These are phyloP conservation scores for Eumeta japonica DNA, from an alignment of 1,140 invertebrate species.

Conservation along the genomic window DNA sequence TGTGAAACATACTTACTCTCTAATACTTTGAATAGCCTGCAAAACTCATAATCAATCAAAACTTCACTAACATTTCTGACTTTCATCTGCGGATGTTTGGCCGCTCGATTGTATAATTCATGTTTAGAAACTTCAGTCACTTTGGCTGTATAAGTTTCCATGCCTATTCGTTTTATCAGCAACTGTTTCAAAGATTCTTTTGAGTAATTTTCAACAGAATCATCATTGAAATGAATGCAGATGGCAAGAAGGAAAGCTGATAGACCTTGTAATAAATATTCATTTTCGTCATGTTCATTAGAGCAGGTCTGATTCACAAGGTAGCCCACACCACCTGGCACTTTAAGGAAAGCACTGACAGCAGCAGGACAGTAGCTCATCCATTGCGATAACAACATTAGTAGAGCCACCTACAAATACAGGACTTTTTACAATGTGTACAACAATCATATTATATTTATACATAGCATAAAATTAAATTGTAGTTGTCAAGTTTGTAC, in stretches of 20 bases:
- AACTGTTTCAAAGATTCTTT: slow-evolving; percentile 80
- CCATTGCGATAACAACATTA: slow-evolving; percentile 92
- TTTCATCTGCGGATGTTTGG: slow-evolving; percentile 88
- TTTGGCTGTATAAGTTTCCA: slow-evolving; percentile 86
- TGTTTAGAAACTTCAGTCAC: slow-evolving; percentile 83
- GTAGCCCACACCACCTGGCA: slow-evolving; percentile 84
- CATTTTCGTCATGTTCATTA: slow-evolving; percentile 82
- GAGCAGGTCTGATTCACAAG: slow-evolving; percentile 76
- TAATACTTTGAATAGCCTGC: slow-evolving; percentile 78
- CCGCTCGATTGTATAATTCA: slow-evolving; percentile 87
- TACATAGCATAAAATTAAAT: too few species aligned
- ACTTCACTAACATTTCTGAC: slow-evolving; percentile 76
- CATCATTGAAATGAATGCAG: slow-evolving; percentile 90
- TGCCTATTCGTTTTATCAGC: slow-evolving; percentile 87
- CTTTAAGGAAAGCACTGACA: slow-evolving; percentile 80
- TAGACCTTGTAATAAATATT: slow-evolving; percentile 80
- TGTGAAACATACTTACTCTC: slow-evolving; percentile 65
- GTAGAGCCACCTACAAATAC: slow-evolving; percentile 69
- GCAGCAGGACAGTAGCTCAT: slow-evolving; percentile 79
- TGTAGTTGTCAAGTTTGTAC: too few species aligned
- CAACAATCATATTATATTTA: too few species aligned
- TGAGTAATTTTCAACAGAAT: slow-evolving; percentile 75
- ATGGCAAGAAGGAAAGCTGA: slow-evolving; percentile 93
- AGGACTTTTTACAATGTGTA: background rate
- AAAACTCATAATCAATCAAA: slow-evolving; percentile 94